Evolutionary conservation across 1,140 invertebrate genomes (phyloP).

Genomic region (Gyrodactylus salaris): DNA sequence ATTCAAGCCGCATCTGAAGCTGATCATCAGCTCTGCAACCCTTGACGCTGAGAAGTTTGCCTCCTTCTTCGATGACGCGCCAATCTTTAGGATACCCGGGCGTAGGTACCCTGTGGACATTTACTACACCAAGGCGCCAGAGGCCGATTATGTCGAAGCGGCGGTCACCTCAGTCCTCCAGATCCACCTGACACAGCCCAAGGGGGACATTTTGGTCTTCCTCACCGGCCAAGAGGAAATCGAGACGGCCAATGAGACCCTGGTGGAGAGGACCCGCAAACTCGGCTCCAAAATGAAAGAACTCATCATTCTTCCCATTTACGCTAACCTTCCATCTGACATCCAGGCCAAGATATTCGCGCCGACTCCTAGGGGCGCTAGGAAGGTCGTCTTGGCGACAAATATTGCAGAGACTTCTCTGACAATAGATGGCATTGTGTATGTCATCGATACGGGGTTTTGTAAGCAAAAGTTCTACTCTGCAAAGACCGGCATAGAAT

Average conservation of each 20-base stretch:
- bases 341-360: constrained; percentile 94
- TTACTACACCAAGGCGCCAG: constrained; percentile 83
- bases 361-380: constrained; percentile 58
- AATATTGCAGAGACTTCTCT: constrained; percentile 97
- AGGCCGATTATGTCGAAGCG: constrained; percentile 88
- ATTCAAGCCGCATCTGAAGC: constrained; percentile 65
- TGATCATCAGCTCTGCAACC: constrained; percentile 84
- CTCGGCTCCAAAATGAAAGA: constrained; percentile 69
- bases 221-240: constrained; percentile 76
- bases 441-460: constrained; percentile 95
- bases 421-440: constrained; percentile 93
- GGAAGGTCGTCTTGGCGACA: constrained; percentile 74
- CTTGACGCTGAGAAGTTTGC: constrained; percentile 92
- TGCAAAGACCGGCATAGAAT: constrained; percentile 85
- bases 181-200: constrained; percentile 64
- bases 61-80: constrained; percentile 81
- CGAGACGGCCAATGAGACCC: constrained; percentile 63
- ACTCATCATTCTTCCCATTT: constrained; percentile 68
- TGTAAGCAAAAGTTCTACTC: constrained; percentile 98
- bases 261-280: constrained; percentile 40
- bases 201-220: constrained; percentile 80
- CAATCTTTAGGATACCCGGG: constrained; percentile 78
- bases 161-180: constrained; percentile 76
- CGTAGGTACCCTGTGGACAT: constrained; percentile 52
- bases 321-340: constrained; percentile 85